These are phyloP conservation scores for Pseudomyrmex concolor DNA, from an alignment of 1,140 invertebrate genomes.

Conservation along the genomic window DNA sequence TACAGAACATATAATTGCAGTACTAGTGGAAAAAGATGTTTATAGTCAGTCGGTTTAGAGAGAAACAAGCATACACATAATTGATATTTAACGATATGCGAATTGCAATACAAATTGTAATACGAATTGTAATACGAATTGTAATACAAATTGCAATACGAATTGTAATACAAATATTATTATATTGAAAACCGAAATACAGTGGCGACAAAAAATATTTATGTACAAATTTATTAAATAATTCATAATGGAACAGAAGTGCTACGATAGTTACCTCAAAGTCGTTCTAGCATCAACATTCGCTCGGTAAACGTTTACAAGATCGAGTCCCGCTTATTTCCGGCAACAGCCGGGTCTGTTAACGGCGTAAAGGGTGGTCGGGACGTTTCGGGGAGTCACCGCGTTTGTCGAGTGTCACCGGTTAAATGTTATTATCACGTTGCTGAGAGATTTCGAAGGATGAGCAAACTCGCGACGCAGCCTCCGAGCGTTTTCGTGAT, in stretches of 20 bases:
- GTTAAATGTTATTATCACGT: slow-evolving; percentile 71
- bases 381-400: slow-evolving; percentile 21
- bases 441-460: slow-evolving; percentile 45
- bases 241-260: not conserved
- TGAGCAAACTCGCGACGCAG: slow-evolving; percentile 16
- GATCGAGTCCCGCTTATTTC: slow-evolving; percentile 32
- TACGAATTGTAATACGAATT: too few species aligned
- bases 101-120: too few species aligned
- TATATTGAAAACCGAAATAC: slow-evolving; percentile 7
- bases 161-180: not conserved
- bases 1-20: not conserved
- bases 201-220: not conserved
- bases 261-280: not conserved
- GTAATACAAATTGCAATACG: too few species aligned
- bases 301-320: slow-evolving; percentile 5
- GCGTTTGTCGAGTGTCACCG: slow-evolving; percentile 50
- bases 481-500: slow-evolving; percentile 64
- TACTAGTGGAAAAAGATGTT: not conserved
- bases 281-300: not conserved
- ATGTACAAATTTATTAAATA: slow-evolving; percentile 14
- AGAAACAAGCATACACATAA: not conserved
- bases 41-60: not conserved
- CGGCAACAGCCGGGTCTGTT: not conserved
- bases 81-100: not conserved
- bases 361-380: not conserved